A percentile compares a stretch with the other conserved stretches of the same genome.
phyloP scores from a whole-genome alignment of 2,113 vertebrate species.

The Callithrix jacchus region DNA sequence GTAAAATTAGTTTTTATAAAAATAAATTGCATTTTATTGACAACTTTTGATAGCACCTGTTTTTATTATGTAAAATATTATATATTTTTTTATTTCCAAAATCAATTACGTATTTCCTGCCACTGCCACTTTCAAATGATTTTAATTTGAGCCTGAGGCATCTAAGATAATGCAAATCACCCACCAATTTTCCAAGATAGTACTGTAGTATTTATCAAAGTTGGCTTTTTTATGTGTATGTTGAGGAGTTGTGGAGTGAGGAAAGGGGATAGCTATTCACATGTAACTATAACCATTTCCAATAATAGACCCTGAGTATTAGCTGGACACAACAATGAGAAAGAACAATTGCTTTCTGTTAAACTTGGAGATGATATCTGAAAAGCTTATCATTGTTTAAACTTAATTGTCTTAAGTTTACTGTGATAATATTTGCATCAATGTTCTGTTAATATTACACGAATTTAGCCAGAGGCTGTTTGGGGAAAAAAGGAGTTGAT shows the following conservation, averaged over 20 bases:
- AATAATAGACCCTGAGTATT: background rate
- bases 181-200: conserved; percentile 27
- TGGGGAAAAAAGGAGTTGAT: conserved; percentile 41
- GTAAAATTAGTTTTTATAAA: background rate
- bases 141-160: conserved; percentile 48
- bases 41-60: background rate
- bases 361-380: conserved; percentile 11
- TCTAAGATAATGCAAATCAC: conserved; percentile 37
- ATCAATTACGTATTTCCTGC: conserved; percentile 53
- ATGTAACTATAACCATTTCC: background rate
- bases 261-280: background rate
- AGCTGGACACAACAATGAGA: background rate
- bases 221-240: background rate
- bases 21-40: conserved; percentile 44
- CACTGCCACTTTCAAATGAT: conserved; percentile 42
- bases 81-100: conserved; percentile 10
- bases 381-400: conserved; percentile 59
- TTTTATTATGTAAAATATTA: conserved; percentile 62
- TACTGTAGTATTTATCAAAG: background rate
- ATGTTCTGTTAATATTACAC: conserved; percentile 69
- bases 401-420: conserved; percentile 45
- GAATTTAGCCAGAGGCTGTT: conserved; percentile 66
- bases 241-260: background rate
- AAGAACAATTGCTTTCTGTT: background rate
- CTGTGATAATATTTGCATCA: conserved; percentile 58